A percentile compares a stretch with the other conserved stretches of the same genome.
Conservation (phyloP, 2,888 invertebrate species). For the Craniophora ligustri region DNA sequence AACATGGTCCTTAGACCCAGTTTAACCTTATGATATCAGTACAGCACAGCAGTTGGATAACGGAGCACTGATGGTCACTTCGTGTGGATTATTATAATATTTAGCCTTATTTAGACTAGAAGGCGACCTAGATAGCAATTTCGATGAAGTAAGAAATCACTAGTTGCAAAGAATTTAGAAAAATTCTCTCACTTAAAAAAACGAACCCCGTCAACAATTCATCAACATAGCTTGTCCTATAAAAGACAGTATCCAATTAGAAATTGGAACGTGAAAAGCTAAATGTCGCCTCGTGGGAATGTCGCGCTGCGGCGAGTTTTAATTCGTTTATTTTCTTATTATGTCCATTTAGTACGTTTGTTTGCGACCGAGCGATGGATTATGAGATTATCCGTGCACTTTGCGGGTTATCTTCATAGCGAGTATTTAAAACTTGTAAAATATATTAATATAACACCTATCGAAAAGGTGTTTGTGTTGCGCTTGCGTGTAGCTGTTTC, state of each 20-base stretch:
- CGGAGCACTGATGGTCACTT: no score
- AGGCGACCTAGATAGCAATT: no score
- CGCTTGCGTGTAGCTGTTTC: constrained; percentile 1
- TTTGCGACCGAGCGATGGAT: constrained; percentile 64
- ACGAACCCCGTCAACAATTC: background rate
- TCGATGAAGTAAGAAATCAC: background rate
- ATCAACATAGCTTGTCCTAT: constrained; percentile 7
- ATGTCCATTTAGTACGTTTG: constrained; percentile 62
- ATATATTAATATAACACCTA: constrained; percentile 2
- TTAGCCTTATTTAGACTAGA: no score
- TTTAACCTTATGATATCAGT: no score
- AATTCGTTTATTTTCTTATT: constrained; percentile 74
- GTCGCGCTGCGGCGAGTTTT: constrained; percentile 64
- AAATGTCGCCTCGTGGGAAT: constrained; percentile 79
- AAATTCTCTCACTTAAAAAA: background rate
- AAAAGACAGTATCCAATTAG: constrained; percentile 46
- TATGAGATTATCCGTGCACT: constrained; percentile 75
- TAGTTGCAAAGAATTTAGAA: background rate
- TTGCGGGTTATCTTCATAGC: constrained; percentile 54
- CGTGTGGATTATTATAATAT: no score
- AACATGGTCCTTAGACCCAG: no score
- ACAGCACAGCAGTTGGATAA: no score
- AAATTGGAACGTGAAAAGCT: constrained; percentile 49
- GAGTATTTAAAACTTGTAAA: constrained; percentile 22
- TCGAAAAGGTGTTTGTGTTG: background rate